Evolutionary conservation across 2,113 vertebrate species (phyloP).

Genomic region (Suncus etruscus): DNA sequence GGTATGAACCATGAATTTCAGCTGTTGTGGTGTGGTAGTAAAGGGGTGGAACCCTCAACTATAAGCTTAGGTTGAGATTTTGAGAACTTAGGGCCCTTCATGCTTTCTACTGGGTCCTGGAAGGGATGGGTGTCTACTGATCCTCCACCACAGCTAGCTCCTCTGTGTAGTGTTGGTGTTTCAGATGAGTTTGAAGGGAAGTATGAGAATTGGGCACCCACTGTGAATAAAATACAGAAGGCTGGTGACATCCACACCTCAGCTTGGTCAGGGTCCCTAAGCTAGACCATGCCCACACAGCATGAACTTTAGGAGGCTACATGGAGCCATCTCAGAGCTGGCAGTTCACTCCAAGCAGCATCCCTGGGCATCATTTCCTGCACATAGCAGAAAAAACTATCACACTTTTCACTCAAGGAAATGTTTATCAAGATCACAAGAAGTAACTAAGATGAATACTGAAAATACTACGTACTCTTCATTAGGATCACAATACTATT

Average conservation of each 20-base stretch:
- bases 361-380: neutral
- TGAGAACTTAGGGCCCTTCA: neutral
- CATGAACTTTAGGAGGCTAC: no score
- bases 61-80: neutral
- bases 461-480: no score
- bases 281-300: accelerated
- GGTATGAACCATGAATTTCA: neutral
- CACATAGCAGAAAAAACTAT: neutral
- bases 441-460: no score
- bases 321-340: no score
- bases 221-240: neutral
- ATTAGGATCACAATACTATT: no score
- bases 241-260: accelerated
- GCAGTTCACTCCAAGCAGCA: no score
- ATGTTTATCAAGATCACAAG: neutral
- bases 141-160: neutral
- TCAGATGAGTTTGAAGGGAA: neutral
- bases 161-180: neutral
- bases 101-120: neutral
- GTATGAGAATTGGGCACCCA: neutral
- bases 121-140: neutral
- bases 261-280: accelerated
- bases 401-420: neutral
- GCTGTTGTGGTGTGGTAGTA: neutral
- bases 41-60: neutral